Conservation (phyloP, 2,797 vertebrate genomes). For the Coluber constrictor region DNA sequence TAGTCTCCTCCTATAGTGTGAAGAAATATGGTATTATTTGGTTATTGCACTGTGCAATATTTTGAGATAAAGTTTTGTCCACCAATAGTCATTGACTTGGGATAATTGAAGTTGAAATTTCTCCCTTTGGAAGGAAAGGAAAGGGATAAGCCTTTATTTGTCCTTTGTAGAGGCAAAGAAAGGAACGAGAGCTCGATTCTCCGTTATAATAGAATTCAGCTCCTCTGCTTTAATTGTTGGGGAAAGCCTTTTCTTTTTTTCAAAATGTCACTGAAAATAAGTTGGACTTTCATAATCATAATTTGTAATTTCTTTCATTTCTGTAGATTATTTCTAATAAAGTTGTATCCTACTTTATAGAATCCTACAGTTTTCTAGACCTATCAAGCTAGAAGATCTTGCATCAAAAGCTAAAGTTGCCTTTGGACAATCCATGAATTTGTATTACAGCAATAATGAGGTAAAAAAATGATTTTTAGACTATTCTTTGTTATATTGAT, state of each 20-base stretch:
- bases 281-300: background rate
- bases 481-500: background rate
- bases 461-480: conserved; percentile 65
- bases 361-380: conserved; percentile 92
- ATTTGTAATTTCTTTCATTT: conserved; percentile 17
- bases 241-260: background rate
- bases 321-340: background rate
- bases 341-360: conserved; percentile 69
- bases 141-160: background rate
- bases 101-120: background rate
- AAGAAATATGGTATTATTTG: background rate
- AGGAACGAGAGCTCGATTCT: background rate
- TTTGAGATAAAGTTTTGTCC: background rate
- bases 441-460: conserved; percentile 99
- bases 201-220: background rate
- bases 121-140: background rate
- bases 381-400: conserved; percentile 90
- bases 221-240: background rate
- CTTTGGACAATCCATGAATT: conserved; percentile 94
- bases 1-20: background rate
- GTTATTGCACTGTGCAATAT: background rate
- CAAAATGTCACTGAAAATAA: background rate
- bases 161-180: background rate
- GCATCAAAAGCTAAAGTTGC: conserved; percentile 88
- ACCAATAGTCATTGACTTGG: background rate